phyloP scores from a whole-genome alignment of 2,113 vertebrate species.

The Sminthopsis crassicaudata region DNA sequence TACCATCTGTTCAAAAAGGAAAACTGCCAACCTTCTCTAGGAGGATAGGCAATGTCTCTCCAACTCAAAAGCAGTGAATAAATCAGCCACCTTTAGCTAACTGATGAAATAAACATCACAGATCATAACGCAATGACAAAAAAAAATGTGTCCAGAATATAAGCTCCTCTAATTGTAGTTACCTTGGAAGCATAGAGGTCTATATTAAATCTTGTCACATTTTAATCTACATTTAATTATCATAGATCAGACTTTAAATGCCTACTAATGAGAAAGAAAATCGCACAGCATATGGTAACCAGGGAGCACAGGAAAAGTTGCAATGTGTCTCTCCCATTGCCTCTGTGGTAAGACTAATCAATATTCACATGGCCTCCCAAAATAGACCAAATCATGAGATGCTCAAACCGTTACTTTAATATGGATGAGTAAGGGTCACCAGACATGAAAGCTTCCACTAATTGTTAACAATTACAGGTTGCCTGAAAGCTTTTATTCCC shows the following conservation, averaged over 20 bases:
- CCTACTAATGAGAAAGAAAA: constrained; percentile 55
- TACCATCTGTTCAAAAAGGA: constrained; percentile 36
- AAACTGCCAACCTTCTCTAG: constrained; percentile 33
- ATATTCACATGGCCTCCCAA: not conserved
- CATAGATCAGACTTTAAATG: constrained; percentile 56
- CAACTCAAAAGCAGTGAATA: constrained; percentile 29
- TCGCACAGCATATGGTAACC: constrained; percentile 41
- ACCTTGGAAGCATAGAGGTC: constrained; percentile 42
- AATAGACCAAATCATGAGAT: constrained; percentile 44
- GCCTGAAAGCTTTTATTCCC: constrained; percentile 38
- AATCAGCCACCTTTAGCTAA: constrained; percentile 28
- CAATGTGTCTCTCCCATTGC: not conserved
- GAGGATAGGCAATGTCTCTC: constrained; percentile 37
- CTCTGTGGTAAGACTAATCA: constrained; percentile 19
- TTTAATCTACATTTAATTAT: constrained; percentile 72
- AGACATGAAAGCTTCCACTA: not conserved
- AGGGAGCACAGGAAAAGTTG: constrained; percentile 6
- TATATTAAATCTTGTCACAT: constrained; percentile 65
- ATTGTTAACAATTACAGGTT: not conserved
- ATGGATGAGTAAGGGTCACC: not conserved
- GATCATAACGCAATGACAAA: not conserved
- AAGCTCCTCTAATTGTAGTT: constrained; percentile 41
- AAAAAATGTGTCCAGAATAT: not conserved
- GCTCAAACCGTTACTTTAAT: not conserved
- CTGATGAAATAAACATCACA: constrained; percentile 51